Evolutionary conservation across 2,113 vertebrate species (phyloP), one percentile per base, ranked within the genome.

Genomic region (Pygoscelis adeliae): DNA sequence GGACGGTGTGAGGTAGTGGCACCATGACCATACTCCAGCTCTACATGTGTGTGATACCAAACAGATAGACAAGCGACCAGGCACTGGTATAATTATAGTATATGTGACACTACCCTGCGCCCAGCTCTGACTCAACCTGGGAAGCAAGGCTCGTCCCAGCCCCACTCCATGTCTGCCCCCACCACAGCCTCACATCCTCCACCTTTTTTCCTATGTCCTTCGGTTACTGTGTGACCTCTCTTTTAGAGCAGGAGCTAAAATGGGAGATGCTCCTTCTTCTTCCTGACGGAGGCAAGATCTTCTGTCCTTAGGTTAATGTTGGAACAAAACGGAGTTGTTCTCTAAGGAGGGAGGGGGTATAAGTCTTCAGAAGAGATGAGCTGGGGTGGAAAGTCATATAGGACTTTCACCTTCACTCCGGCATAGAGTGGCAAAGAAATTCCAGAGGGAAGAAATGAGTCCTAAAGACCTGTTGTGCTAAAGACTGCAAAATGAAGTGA

Each of bases 251-350:
- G 15, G 15, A 62, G 14, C 2, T 38, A 66, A 66, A 55, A 7
- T 10, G 7, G 20, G 55, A 89, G 36, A 11, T 70, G 46, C 2
- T 80, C 8, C 15, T 46, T 72, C 4, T 66, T 42, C 17, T 21
- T 83, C 34, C 38, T 72, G 44, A 3, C 1, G 3, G 11, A 65
- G 7, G 16, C 1, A 73, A 46, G 27, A 46, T 47, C 36, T 80
- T 79, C 32, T 52, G 22, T 36, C 22, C 5, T 70, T 65, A 20
- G 22, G 18, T 74, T 69, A 71, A 46, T 1, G 3, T 5, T 36
- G 50, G n/a, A 36, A 66, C 6, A 55, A 78, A 70, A 34, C 0
- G 0, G 0, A 65, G 13, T 6, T 66, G 5, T 36, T 50, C 9
- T 71, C 25, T 34, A 18, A 62, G 25, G 19, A 46, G 9, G 3